Evolutionary conservation across 2,113 vertebrate species (phyloP).

Genomic region (Bungarus multicinctus): DNA sequence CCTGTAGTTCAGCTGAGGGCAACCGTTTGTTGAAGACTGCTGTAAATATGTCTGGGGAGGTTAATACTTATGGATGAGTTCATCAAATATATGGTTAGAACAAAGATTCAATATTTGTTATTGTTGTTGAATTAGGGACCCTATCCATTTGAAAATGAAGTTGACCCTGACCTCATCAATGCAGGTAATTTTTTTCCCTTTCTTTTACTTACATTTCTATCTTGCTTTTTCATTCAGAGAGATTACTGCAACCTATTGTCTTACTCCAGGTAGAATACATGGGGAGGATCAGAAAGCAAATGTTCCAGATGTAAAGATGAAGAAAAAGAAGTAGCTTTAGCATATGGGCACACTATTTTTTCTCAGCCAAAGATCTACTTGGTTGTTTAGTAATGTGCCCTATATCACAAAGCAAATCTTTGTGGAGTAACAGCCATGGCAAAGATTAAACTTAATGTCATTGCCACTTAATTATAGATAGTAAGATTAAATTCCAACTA

Average conservation of each 20-base stretch:
- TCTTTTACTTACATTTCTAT: not conserved
- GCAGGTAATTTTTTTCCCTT: conserved; percentile 78
- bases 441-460: not conserved
- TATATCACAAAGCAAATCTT: not conserved
- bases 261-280: not conserved
- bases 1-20: not conserved
- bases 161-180: conserved; percentile 96
- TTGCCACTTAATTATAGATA: not conserved
- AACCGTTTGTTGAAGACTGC: not conserved
- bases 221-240: not conserved
- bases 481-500: not conserved
- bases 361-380: not conserved
- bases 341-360: not conserved
- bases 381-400: not conserved
- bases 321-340: not conserved
- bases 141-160: conserved; percentile 85
- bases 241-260: not conserved
- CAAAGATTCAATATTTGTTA: conserved; percentile 17
- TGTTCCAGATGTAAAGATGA: not conserved
- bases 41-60: not conserved
- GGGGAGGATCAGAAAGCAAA: not conserved
- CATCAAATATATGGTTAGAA: not conserved
- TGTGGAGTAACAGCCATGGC: not conserved
- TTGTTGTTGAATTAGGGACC: conserved; percentile 79
- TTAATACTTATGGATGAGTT: not conserved